These are phyloP conservation scores for Drosophila cyrtoloma DNA, from an alignment of 2,888 invertebrate genomes.

Conservation along the genomic window DNA sequence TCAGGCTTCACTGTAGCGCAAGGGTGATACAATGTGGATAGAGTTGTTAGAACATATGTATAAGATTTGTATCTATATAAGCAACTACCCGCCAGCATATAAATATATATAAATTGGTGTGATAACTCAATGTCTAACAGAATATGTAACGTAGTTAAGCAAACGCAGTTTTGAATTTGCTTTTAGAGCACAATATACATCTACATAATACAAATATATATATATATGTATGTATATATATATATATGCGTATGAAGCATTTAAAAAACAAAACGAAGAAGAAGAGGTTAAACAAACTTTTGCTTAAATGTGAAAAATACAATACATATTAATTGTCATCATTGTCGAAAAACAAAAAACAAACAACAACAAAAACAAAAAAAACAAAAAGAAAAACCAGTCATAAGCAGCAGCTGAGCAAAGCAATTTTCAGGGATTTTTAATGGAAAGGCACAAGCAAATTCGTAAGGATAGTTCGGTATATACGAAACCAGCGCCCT, in stretches of 20 bases:
- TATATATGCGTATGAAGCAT: conserved; percentile 52
- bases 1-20: conserved; percentile 78
- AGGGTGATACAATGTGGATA: conserved; percentile 73
- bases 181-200: conserved; percentile 57
- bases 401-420: conserved; percentile 57
- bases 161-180: conserved; percentile 66
- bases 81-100: conserved; percentile 84
- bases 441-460: conserved; percentile 52
- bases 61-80: conserved; percentile 68
- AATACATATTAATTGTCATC: conserved; percentile 59
- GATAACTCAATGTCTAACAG: conserved; percentile 75
- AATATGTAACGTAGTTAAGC: conserved; percentile 46
- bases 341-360: conserved; percentile 19
- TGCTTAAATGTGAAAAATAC: conserved; percentile 60
- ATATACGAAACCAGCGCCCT: conserved; percentile 54
- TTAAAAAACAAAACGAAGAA: conserved; percentile 42
- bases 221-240: conserved; percentile 5
- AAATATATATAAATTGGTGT: conserved; percentile 77
- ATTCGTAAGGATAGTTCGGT: conserved; percentile 49
- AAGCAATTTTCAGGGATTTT: conserved; percentile 82
- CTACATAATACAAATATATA: conserved; percentile 1
- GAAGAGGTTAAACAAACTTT: conserved; percentile 39
- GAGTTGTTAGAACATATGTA: conserved; percentile 43
- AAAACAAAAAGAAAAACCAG: conserved; percentile 34
- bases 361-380: neutral